Percentiles rank a stretch among this genome's conserved stretches.
Conservation (phyloP, 2,888 invertebrate species). For the Ellobium chinense region DNA sequence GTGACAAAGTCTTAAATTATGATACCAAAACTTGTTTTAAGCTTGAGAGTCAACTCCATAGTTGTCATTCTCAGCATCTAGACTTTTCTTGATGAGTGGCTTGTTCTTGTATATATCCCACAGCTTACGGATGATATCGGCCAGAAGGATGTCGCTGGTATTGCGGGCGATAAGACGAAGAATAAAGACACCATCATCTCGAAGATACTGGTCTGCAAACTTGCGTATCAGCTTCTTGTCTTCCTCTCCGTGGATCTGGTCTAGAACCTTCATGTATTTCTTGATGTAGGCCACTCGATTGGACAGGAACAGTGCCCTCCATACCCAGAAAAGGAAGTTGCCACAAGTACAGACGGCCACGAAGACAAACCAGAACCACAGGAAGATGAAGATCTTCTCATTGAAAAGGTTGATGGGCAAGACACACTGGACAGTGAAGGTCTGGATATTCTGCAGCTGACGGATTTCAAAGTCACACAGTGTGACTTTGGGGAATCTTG, state of each 20-base stretch:
- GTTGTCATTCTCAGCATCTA: slow-evolving; percentile 54
- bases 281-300: slow-evolving; percentile 68
- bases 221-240: slow-evolving; percentile 69
- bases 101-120: slow-evolving; percentile 69
- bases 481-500: slow-evolving; percentile 69
- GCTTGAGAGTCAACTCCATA: slow-evolving; percentile 24
- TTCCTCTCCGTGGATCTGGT: slow-evolving; percentile 63
- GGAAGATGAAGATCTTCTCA: slow-evolving; percentile 78
- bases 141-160: slow-evolving; percentile 71
- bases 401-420: slow-evolving; percentile 75
- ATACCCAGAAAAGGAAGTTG: slow-evolving; percentile 72
- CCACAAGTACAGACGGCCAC: slow-evolving; percentile 64
- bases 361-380: slow-evolving; percentile 74
- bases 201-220: slow-evolving; percentile 70
- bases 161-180: slow-evolving; percentile 71
- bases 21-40: too few relatives aligned
- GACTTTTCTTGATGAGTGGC: slow-evolving; percentile 63
- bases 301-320: slow-evolving; percentile 63
- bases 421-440: slow-evolving; percentile 73
- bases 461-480: slow-evolving; percentile 72
- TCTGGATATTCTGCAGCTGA: slow-evolving; percentile 71
- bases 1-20: too few relatives aligned
- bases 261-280: slow-evolving; percentile 70
- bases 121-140: slow-evolving; percentile 67
- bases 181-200: slow-evolving; percentile 70